Conservation (phyloP, 2,888 invertebrate genomes). For the Trilocha varians region DNA sequence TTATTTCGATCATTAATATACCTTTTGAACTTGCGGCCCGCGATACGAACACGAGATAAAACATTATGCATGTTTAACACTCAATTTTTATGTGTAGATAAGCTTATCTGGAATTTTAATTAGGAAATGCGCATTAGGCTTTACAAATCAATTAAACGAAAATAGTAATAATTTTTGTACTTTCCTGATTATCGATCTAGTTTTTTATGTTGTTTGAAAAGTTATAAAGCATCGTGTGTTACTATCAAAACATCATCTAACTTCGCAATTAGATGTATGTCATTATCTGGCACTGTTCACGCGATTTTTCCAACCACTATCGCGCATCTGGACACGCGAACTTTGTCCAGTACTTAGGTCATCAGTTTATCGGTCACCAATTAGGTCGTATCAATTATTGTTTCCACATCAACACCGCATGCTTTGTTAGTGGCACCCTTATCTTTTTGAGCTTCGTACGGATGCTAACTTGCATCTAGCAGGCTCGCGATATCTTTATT, state of each 20-base stretch:
- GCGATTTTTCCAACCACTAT: constrained; percentile 8
- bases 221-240: no score
- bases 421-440: constrained; percentile 25
- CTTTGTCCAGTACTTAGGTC: constrained; percentile 28
- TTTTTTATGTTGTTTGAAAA: no score
- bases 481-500: constrained; percentile 14
- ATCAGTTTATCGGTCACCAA: constrained; percentile 42
- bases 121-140: no score
- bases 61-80: no score
- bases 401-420: constrained; percentile 32
- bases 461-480: constrained; percentile 12
- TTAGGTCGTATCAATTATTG: constrained; percentile 53
- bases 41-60: not conserved
- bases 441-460: constrained; percentile 33
- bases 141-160: no score
- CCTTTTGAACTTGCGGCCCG: not conserved
- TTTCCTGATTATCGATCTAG: no score
- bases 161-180: no score
- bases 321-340: constrained; percentile 23
- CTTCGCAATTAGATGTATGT: not conserved
- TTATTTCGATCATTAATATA: not conserved
- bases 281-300: not conserved
- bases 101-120: no score
- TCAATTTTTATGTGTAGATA: no score
- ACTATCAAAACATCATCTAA: not conserved